Evolutionary conservation across 2,797 vertebrate genomes (phyloP).

Genomic region (Ctenopoma multispine): DNA sequence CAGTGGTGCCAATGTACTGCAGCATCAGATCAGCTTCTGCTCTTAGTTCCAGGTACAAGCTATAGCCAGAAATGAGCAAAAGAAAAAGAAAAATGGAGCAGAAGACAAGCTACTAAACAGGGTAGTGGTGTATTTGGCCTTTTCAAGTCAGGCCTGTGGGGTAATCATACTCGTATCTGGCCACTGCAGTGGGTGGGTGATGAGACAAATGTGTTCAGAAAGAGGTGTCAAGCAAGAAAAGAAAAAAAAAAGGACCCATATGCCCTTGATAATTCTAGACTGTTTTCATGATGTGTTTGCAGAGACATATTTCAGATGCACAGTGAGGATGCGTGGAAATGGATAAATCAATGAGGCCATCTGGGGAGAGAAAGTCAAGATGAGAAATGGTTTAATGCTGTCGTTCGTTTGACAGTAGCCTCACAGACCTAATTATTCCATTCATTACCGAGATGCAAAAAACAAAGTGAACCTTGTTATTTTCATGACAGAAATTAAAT

Average conservation of each 20-base stretch:
- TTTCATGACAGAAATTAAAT: constrained; percentile 55
- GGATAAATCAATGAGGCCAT: constrained; percentile 78
- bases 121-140: background rate
- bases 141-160: constrained; percentile 35
- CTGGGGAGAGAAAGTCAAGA: constrained; percentile 73
- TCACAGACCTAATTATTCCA: constrained; percentile 74
- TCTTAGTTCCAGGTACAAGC: constrained; percentile 34
- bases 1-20: constrained; percentile 51
- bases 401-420: constrained; percentile 66
- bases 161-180: constrained; percentile 58
- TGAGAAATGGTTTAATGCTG: constrained; percentile 69
- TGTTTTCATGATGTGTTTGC: constrained; percentile 59
- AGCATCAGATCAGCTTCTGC: constrained; percentile 58
- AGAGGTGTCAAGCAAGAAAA: constrained; percentile 21
- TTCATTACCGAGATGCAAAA: constrained; percentile 59
- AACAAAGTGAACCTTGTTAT: constrained; percentile 42
- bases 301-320: constrained; percentile 69
- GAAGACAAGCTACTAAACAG: constrained; percentile 19
- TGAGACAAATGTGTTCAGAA: constrained; percentile 42
- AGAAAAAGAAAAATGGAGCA: background rate
- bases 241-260: constrained; percentile 29
- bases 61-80: constrained; percentile 45
- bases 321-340: constrained; percentile 68
- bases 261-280: constrained; percentile 44
- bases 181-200: constrained; percentile 55